Evolutionary conservation across 1,140 invertebrate species (phyloP).

Genomic region (Augochlora pura): DNA sequence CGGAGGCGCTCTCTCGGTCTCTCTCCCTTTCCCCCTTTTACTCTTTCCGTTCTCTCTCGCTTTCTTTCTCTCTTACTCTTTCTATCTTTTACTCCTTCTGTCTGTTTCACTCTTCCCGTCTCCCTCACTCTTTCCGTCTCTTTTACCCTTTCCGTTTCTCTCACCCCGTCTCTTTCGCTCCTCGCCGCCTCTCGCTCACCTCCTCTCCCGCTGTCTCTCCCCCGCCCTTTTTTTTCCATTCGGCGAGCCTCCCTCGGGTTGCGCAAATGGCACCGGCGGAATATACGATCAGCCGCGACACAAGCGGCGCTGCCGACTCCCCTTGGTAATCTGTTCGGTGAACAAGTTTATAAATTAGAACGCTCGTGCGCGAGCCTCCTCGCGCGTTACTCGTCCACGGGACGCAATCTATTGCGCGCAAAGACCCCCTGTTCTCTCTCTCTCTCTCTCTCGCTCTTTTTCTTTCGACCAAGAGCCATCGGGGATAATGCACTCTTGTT

Average conservation of each 20-base stretch:
- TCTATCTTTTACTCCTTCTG: too few species aligned
- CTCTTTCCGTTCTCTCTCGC: too few species aligned
- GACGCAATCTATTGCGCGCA: slow-evolving; percentile 5
- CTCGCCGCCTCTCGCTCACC: too few species aligned
- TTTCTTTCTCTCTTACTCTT: too few species aligned
- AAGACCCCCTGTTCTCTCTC: neutral
- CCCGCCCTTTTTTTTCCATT: slow-evolving; percentile 4
- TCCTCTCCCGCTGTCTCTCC: too few species aligned
- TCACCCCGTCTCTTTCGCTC: too few species aligned
- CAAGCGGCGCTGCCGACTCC: neutral
- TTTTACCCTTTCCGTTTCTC: too few species aligned
- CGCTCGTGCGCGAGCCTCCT: slow-evolving; percentile 19
- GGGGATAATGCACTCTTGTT: slow-evolving; percentile 3
- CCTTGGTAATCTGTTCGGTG: slow-evolving; percentile 27
- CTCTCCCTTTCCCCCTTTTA: too few species aligned
- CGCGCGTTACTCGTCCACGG: neutral
- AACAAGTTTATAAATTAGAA: slow-evolving; percentile 47
- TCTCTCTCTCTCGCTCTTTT: neutral
- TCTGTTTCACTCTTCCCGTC: too few species aligned
- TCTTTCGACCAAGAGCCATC: too few species aligned
- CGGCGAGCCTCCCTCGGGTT: slow-evolving; percentile 18
- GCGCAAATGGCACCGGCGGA: slow-evolving; percentile 42
- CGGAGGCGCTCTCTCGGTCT: too few species aligned
- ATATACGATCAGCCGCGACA: slow-evolving; percentile 34
- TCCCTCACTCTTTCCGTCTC: too few species aligned